phyloP scores from a whole-genome alignment of 1,140 invertebrate species.

The Ceratina japonica region DNA sequence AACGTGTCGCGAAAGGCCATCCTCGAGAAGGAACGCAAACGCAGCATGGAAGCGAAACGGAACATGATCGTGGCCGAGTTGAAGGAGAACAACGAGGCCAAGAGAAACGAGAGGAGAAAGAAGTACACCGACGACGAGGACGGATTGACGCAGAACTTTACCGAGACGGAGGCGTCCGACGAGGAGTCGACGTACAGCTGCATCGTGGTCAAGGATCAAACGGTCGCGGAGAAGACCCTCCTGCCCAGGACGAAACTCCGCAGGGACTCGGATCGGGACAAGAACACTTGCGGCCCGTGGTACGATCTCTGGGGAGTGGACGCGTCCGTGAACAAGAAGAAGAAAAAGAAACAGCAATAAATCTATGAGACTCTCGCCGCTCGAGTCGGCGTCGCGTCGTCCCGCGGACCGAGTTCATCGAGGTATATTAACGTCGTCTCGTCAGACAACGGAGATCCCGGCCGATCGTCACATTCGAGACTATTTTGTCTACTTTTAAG shows the following conservation, averaged over 20 bases:
- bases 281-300: conserved; percentile 91
- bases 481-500: conserved; percentile 7
- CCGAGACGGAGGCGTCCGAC: conserved; percentile 80
- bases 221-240: conserved; percentile 81
- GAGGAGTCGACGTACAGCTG: conserved; percentile 84
- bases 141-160: conserved; percentile 74
- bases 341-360: conserved; percentile 72
- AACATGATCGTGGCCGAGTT: conserved; percentile 75
- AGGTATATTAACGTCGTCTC: conserved; percentile 1
- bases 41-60: conserved; percentile 79
- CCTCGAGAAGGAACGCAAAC: conserved; percentile 81
- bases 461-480: not conserved
- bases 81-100: conserved; percentile 77
- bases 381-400: not conserved
- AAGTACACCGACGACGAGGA: conserved; percentile 80
- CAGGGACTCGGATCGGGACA: conserved; percentile 78
- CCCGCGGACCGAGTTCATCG: not conserved
- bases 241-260: conserved; percentile 86
- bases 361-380: conserved; percentile 20
- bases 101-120: conserved; percentile 81
- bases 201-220: conserved; percentile 77
- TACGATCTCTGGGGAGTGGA: conserved; percentile 91
- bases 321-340: conserved; percentile 79
- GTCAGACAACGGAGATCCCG: not conserved
- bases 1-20: conserved; percentile 79